Conservation (phyloP, 2,888 invertebrate genomes). For the Aquatica leii region DNA sequence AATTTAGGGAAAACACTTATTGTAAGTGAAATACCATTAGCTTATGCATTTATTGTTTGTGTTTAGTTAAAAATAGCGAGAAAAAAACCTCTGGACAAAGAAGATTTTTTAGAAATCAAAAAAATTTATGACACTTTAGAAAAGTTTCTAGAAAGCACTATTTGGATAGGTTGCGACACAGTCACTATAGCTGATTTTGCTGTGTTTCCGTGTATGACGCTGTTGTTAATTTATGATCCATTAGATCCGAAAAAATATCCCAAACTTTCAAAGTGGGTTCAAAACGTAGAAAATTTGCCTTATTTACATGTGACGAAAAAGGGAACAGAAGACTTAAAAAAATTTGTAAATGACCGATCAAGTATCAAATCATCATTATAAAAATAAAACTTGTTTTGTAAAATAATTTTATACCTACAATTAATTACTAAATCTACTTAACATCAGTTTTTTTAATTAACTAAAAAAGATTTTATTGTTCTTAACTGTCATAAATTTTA, state of each 20-base stretch:
- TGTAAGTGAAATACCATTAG: constrained; percentile 55
- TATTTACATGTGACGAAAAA: neutral
- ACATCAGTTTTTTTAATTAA: too few relatives aligned
- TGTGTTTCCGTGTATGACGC: neutral
- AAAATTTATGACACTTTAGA: neutral
- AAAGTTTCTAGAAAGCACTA: neutral
- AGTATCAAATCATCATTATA: too few relatives aligned
- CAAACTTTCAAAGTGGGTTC: neutral
- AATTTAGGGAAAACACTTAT: constrained; percentile 61
- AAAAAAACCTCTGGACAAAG: too few relatives aligned
- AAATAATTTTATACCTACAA: too few relatives aligned
- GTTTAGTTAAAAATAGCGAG: neutral
- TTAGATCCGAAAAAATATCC: neutral
- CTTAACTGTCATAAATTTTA: too few relatives aligned
- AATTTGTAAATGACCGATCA: neutral
- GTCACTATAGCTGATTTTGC: constrained; percentile 6
- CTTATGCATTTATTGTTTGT: constrained; percentile 28
- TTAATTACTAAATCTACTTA: too few relatives aligned
- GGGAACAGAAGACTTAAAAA: neutral
- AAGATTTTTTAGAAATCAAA: neutral
- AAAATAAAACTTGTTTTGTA: too few relatives aligned
- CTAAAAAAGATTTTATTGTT: too few relatives aligned
- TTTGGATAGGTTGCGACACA: neutral
- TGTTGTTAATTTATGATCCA: neutral
- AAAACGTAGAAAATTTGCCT: neutral